Base-by-base conservation (phyloP, 1,140 invertebrate species). In the Linepithema humile region DNA sequence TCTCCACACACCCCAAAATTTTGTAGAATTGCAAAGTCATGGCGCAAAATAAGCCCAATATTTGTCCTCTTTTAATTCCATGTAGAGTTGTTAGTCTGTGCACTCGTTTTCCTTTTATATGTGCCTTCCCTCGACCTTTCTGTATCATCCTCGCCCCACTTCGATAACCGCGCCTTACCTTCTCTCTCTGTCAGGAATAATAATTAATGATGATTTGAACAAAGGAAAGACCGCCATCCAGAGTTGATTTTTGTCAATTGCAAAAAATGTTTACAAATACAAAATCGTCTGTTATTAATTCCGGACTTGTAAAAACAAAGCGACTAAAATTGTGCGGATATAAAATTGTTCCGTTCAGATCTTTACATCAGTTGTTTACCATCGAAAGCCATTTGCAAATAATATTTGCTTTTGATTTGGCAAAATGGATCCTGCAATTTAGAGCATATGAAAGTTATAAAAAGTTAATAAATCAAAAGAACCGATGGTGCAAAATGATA, bases 241-340 rank as follows among this genome's bases (percentile, higher is more conserved):
- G 69, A 45, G 62, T 83, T 85, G 57, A 83, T 90, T 78, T 82
- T 88, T 83, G 60, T 55, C 67, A 73, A 82, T 84, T 87, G 89
- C 87, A 90, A 88, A 90, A 90, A 90, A 90, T 90, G 83, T 90
- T 90, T 88, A 90, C 83, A 83, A 90, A 90, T 90, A 74, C 59
- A 70, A 88, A 87, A 89, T 82, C 59, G 74, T 80, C 57, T 55
- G 62, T 86, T 89, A 85, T 86, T 89, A 89, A 89, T 87, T 40
- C 50, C 29, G 29, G 55, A 73, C 70, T 84, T 43, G 23, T 38
- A 15, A 45, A n/a, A n/a, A n/a, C n/a, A n/a, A n/a, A 26, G 45
- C 32, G 38, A 9, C 38, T 35, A 26, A 73, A n/a, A n/a, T n/a
- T n/a, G n/a, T 9, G 12, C 7, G 35, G 9, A 50, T 15, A 50